Conservation (phyloP, 1,140 invertebrate genomes). For the Limonius californicus region DNA sequence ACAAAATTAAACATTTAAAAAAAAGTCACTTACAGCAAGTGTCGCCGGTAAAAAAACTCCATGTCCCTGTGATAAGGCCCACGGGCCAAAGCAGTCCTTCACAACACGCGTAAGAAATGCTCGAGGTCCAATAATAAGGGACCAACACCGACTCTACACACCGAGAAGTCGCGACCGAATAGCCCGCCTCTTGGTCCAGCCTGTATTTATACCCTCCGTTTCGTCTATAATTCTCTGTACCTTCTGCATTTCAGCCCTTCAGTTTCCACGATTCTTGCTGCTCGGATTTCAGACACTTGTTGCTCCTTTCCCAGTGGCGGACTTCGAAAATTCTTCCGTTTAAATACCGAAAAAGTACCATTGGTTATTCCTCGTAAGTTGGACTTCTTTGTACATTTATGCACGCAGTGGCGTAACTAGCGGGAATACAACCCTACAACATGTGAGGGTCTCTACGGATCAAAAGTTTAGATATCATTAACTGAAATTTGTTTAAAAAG, state of each 20-base stretch:
- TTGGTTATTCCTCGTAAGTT: no score
- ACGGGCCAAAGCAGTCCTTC: background rate
- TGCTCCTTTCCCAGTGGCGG: no score
- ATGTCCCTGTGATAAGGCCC: background rate
- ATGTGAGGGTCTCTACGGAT: no score
- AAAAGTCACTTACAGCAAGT: background rate
- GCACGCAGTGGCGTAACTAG: no score
- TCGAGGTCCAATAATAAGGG: background rate
- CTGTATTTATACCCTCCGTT: constrained; percentile 6
- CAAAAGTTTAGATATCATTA: no score
- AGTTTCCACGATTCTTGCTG: background rate
- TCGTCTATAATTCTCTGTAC: background rate
- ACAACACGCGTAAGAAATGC: background rate
- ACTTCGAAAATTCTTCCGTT: no score
- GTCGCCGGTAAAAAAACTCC: background rate
- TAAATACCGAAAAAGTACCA: no score
- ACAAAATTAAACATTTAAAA: background rate
- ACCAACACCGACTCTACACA: background rate
- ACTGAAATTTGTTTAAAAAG: no score
- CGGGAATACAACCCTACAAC: no score
- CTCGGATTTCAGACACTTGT: background rate
- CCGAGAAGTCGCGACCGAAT: background rate
- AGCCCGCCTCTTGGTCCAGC: background rate
- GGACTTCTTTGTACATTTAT: no score
- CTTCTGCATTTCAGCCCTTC: background rate